phyloP scores from a whole-genome alignment of 2,113 vertebrate genomes.

The Lutjanus erythropterus region DNA sequence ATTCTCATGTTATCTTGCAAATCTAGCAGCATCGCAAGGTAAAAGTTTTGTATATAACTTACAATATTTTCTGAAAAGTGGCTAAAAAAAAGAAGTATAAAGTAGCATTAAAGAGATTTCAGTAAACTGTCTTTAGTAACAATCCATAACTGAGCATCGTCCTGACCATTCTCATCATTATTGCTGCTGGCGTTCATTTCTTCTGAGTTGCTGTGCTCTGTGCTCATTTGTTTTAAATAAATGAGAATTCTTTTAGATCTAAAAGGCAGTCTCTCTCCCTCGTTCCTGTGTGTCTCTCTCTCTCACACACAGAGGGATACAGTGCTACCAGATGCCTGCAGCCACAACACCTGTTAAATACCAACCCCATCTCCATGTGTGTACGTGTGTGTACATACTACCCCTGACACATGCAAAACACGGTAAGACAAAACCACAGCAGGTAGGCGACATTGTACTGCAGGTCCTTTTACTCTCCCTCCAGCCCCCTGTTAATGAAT shows the following conservation, averaged over 20 bases:
- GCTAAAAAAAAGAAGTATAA: not conserved
- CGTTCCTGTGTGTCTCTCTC: not conserved
- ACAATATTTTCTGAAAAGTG: not conserved
- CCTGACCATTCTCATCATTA: not conserved
- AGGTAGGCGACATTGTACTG: slow-evolving; percentile 9
- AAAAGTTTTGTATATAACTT: no score
- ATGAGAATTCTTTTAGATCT: not conserved
- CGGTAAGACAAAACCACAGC: slow-evolving; percentile 44
- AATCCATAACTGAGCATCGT: not conserved
- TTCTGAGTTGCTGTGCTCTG: not conserved
- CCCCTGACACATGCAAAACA: slow-evolving; percentile 36
- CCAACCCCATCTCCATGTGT: slow-evolving; percentile 14
- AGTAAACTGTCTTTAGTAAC: not conserved
- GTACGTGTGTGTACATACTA: not conserved
- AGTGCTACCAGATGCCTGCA: slow-evolving; percentile 37
- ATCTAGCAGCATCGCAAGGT: no score
- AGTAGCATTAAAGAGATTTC: not conserved
- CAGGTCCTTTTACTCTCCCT: slow-evolving; percentile 5
- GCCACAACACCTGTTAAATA: slow-evolving; percentile 63
- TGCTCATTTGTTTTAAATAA: not conserved
- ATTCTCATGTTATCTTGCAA: no score
- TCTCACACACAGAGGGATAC: slow-evolving; percentile 4
- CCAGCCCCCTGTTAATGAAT: slow-evolving; percentile 54
- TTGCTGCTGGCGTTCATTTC: not conserved
- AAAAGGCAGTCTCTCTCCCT: not conserved